Percentiles rank a stretch among this genome's conserved stretches.
Conservation (phyloP, 2,113 vertebrate species). For the Corythornis vintsioides region DNA sequence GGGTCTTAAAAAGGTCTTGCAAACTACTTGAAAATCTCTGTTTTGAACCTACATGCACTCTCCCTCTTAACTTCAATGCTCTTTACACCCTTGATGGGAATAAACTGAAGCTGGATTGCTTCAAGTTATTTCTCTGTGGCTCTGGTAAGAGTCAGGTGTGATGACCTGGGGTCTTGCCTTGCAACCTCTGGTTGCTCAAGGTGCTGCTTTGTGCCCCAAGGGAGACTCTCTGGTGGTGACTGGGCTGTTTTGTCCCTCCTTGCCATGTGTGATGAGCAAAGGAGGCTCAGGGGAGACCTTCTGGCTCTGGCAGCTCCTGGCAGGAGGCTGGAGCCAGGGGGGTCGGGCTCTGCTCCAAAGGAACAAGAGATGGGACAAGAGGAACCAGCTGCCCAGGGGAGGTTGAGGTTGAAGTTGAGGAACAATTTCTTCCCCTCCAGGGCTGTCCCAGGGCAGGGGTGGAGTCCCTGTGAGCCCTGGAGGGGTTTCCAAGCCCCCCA, state of each 20-base stretch:
- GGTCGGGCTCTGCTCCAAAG: too few relatives aligned
- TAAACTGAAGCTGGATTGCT: background rate
- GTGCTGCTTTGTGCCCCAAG: background rate
- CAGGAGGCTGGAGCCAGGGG: too few relatives aligned
- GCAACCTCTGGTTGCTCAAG: too few relatives aligned
- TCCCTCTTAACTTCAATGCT: background rate
- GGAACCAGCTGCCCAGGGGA: too few relatives aligned
- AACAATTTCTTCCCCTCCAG: too few relatives aligned
- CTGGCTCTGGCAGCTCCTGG: too few relatives aligned
- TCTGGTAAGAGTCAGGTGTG: background rate
- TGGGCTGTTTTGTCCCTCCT: background rate
- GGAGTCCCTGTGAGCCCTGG: too few relatives aligned
- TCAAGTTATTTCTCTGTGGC: background rate
- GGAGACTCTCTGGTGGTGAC: too few relatives aligned
- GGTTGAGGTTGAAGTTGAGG: too few relatives aligned
- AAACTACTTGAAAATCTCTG: conserved; percentile 32
- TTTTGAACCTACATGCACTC: background rate
- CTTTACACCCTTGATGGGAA: background rate
- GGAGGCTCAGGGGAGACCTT: too few relatives aligned
- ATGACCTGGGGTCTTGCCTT: background rate
- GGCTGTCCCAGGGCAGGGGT: too few relatives aligned
- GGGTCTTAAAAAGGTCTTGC: conserved; percentile 74
- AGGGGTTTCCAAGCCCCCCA: background rate
- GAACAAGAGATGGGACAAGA: too few relatives aligned
- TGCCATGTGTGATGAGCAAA: background rate